These are phyloP conservation scores for Melanotaenia nigrans DNA, from an alignment of 2,797 vertebrate species.

Conservation along the genomic window DNA sequence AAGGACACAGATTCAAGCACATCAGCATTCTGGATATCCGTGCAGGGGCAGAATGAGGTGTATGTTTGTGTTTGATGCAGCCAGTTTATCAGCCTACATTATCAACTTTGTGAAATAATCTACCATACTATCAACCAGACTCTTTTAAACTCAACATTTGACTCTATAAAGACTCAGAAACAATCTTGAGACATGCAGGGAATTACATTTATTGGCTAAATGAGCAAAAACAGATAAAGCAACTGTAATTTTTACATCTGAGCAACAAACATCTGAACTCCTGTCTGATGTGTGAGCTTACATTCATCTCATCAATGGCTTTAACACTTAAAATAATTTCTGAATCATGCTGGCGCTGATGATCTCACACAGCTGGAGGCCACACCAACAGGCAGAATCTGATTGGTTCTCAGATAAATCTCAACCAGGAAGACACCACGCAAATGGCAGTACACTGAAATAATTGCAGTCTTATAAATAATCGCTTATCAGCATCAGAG, in stretches of 20 bases:
- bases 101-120: too few relatives aligned
- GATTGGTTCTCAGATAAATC: conserved; percentile 19
- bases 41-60: too few relatives aligned
- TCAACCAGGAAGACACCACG: conserved; percentile 55
- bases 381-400: conserved; percentile 15
- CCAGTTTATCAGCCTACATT: too few relatives aligned
- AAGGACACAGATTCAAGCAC: conserved; percentile 37
- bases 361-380: conserved; percentile 23
- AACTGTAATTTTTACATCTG: conserved; percentile 9
- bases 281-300: neutral
- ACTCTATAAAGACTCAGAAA: too few relatives aligned
- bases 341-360: conserved; percentile 42
- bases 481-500: conserved; percentile 38
- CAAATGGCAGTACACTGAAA: conserved; percentile 34
- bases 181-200: conserved; percentile 6
- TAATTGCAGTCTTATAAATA: conserved; percentile 53
- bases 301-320: conserved; percentile 11
- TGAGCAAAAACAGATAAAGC: conserved; percentile 23
- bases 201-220: conserved; percentile 74
- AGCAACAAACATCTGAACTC: conserved; percentile 5
- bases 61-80: too few relatives aligned
- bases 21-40: neutral
- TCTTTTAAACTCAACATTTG: too few relatives aligned
- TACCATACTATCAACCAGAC: too few relatives aligned
- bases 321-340: conserved; percentile 30